These are phyloP conservation scores for Conger conger DNA, from an alignment of 2,113 vertebrate genomes.

Conservation along the genomic window DNA sequence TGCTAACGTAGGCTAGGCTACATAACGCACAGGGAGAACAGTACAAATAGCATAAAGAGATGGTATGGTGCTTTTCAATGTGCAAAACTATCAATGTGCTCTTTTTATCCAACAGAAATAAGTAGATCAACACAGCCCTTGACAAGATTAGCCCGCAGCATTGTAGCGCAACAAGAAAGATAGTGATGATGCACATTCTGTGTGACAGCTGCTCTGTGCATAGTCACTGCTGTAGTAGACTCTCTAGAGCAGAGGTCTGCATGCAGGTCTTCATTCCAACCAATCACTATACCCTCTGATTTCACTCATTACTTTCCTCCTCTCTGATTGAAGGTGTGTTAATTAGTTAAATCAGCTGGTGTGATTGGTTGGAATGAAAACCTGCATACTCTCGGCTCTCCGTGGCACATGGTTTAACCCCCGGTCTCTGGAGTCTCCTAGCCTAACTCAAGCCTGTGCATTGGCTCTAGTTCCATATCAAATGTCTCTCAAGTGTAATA, in stretches of 20 bases:
- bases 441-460: not conserved
- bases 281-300: too few relatives aligned
- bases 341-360: too few relatives aligned
- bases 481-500: not conserved
- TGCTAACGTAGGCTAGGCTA: too few relatives aligned
- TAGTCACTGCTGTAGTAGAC: slow-evolving; percentile 39
- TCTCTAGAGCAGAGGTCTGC: slow-evolving; percentile 21
- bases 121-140: slow-evolving; percentile 46
- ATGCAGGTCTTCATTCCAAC: slow-evolving; percentile 34
- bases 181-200: slow-evolving; percentile 45
- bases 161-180: slow-evolving; percentile 47
- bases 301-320: too few relatives aligned
- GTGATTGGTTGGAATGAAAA: too few relatives aligned
- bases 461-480: not conserved
- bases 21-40: too few relatives aligned
- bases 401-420: too few relatives aligned
- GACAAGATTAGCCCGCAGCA: slow-evolving; percentile 58
- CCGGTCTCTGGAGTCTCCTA: too few relatives aligned
- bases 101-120: slow-evolving; percentile 31
- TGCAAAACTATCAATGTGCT: slow-evolving; percentile 4
- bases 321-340: too few relatives aligned
- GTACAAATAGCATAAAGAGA: slow-evolving; percentile 12
- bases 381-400: too few relatives aligned
- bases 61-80: not conserved
- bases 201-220: slow-evolving; percentile 51